Evolutionary conservation across 2,888 invertebrate genomes (phyloP), one percentile per base, ranked within the genome.

Genomic region (Archips xylosteana): DNA sequence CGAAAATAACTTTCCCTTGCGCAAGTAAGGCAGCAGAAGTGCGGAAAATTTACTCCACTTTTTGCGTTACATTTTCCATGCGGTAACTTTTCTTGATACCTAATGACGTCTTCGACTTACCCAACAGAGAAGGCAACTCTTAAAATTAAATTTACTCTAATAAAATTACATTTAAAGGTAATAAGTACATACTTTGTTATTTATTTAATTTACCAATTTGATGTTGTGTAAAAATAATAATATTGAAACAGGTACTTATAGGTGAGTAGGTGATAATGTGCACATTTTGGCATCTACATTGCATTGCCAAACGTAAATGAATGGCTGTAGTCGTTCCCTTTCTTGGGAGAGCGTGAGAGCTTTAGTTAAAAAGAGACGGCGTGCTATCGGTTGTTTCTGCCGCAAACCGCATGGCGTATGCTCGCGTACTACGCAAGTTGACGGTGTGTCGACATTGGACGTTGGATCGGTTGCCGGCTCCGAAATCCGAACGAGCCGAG

Each of bases 391-490:
- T 72, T 68, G 74, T 75, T 87, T 70, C 82, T 81, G 75, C 82
- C 81, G 73, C 77, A 79, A 83, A 87, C 85, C 87, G 88, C 90
- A 86, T 92, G 90, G 90, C 89, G 89, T 90, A 87, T 88, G 84
- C 85, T 89, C 87, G 90, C 90, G 93, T 94, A 93, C 91, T 94
- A 94, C 94, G 92, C 93, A 94, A 94, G 92, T 87, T 90, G 92
- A 89, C 90, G 88, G 92, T 93, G 93, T 94, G 93, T 94, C 94
- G 94, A 94, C 94, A 94, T 94, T 94, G 94, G 93, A 93, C 93
- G 91, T 94, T 93, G 92, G 91, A 85, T 92, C 91, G 90, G 89
- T 88, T 89, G 91, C 90, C 89, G 92, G 89, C 86, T 87, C 91
- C 90, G 92, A 87, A 89, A 87, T 87, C 84, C 84, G 83, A 88